phyloP scores from a whole-genome alignment of 2,113 vertebrate genomes.

The Regulus satrapa region DNA sequence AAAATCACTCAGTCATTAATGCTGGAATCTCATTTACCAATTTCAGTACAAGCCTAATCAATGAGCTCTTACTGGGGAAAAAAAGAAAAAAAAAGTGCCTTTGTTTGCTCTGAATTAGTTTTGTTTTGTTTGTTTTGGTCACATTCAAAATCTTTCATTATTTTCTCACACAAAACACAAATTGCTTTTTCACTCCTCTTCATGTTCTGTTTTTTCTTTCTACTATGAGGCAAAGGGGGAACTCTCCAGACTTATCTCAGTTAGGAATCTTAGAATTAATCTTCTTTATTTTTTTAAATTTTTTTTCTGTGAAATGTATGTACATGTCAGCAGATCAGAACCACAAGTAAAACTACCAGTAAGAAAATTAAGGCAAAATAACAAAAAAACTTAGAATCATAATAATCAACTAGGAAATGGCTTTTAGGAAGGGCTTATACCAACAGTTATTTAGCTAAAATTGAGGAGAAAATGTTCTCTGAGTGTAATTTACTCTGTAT shows the following conservation, averaged over 20 bases:
- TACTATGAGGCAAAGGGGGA: background rate
- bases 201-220: background rate
- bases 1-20: background rate
- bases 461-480: background rate
- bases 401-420: background rate
- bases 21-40: background rate
- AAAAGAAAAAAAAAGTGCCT: accelerated
- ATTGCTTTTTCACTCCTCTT: background rate
- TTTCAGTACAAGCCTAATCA: background rate
- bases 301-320: background rate
- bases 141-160: background rate
- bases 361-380: background rate
- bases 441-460: background rate
- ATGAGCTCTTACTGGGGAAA: accelerated
- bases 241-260: background rate
- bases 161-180: background rate
- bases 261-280: background rate
- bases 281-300: background rate
- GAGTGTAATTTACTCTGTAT: background rate
- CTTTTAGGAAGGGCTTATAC: background rate
- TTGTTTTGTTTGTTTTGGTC: background rate
- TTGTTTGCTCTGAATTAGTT: background rate
- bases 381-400: background rate
- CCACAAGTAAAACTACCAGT: background rate
- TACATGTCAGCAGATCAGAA: background rate